Evolutionary conservation across 2,888 invertebrate species (phyloP).

Genomic region (Monoplex corrugatus): DNA sequence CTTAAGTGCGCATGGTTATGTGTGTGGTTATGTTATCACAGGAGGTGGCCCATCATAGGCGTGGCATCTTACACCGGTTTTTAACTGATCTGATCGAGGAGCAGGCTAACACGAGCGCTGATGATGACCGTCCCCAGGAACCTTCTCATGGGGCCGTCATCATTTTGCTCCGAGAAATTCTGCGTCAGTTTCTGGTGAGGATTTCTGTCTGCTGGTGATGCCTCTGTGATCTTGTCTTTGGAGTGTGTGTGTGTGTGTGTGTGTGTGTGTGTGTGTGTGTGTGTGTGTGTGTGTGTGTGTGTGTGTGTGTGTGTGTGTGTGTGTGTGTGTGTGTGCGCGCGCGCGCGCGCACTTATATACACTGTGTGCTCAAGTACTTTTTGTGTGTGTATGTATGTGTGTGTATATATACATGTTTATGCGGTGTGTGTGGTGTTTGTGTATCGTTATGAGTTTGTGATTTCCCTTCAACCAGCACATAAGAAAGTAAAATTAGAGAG

Average conservation of each 20-base stretch:
- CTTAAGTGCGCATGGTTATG: background rate
- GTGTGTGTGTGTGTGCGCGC: background rate
- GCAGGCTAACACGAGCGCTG: constrained; percentile 58
- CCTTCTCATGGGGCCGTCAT: constrained; percentile 70
- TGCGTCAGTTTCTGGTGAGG: constrained; percentile 67
- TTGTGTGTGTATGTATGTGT: too few species aligned
- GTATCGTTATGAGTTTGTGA: too few species aligned
- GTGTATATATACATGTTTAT: too few species aligned
- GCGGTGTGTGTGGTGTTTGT: too few species aligned
- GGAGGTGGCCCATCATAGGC: constrained; percentile 67
- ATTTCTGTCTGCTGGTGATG: background rate
- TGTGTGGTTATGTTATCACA: too few species aligned
- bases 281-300: background rate
- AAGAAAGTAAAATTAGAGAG: too few species aligned
- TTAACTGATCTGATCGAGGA: constrained; percentile 64
- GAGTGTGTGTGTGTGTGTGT: background rate
- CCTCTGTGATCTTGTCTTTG: too few species aligned
- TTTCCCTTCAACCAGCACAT: too few species aligned
- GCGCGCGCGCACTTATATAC: too few species aligned
- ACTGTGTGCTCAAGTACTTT: too few species aligned
- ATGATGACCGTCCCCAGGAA: constrained; percentile 50
- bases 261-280: background rate
- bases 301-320: background rate
- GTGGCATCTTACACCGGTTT: constrained; percentile 63
- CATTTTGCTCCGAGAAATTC: constrained; percentile 64